Evolutionary conservation across 2,797 vertebrate genomes (phyloP).

Genomic region (Bryconaethiops microstoma): DNA sequence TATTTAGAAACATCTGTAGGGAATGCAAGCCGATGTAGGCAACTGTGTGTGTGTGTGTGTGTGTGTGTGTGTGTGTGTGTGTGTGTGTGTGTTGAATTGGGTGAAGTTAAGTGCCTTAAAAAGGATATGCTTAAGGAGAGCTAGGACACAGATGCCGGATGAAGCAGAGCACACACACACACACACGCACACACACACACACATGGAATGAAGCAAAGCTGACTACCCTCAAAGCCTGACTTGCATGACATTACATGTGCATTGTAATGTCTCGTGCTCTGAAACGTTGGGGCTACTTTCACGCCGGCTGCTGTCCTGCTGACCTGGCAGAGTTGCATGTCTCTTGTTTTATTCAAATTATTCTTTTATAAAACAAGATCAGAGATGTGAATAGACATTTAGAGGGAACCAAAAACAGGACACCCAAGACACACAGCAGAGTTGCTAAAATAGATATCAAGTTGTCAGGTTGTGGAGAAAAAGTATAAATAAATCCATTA

Average conservation of each 20-base stretch:
- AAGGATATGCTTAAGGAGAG: constrained; percentile 1
- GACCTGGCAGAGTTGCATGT: neutral
- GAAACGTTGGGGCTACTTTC: neutral
- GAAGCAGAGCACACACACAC: neutral
- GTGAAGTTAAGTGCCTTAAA: constrained; percentile 11
- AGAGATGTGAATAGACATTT: no score
- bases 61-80: constrained; percentile 9
- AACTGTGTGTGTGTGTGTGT: constrained; percentile 8
- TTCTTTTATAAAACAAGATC: neutral
- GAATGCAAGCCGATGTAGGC: constrained; percentile 20
- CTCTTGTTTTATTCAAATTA: constrained; percentile 5
- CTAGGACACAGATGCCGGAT: neutral
- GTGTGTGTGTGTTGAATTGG: neutral
- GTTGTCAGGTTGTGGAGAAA: no score
- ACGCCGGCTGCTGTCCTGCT: constrained; percentile 1
- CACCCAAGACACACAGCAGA: no score
- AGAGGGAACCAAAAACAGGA: no score
- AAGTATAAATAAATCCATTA: no score
- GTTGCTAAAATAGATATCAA: no score
- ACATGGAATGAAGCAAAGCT: neutral
- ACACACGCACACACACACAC: constrained; percentile 9
- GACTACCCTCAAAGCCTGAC: neutral
- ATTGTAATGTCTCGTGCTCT: constrained; percentile 16
- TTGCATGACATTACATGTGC: constrained; percentile 37
- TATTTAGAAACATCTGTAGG: constrained; percentile 27